Percentiles rank a stretch among this genome's conserved stretches.
Evolutionary conservation across 2,888 invertebrate species (phyloP).

Genomic region (Dugesia japonica): DNA sequence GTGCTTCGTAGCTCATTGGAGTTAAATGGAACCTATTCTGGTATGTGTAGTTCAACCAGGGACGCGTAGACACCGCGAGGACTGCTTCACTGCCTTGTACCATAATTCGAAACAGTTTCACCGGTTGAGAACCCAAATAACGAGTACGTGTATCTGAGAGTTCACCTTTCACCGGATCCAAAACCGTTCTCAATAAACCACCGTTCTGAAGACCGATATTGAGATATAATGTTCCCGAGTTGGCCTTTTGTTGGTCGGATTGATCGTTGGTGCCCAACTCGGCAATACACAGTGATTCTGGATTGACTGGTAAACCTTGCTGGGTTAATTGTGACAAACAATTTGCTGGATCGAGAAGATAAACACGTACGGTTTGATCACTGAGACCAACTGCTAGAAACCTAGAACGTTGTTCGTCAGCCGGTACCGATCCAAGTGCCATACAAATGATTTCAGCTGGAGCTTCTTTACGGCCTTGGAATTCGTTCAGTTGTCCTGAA

Average conservation of each 20-base stretch:
- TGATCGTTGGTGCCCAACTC: constrained; percentile 52
- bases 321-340: constrained; percentile 82
- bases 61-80: constrained; percentile 88
- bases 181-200: constrained; percentile 72
- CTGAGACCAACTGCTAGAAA: constrained; percentile 85
- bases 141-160: constrained; percentile 87
- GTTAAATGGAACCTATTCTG: constrained; percentile 78
- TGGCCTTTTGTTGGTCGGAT: constrained; percentile 38
- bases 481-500: constrained; percentile 90
- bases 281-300: constrained; percentile 87
- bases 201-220: constrained; percentile 95
- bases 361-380: constrained; percentile 87
- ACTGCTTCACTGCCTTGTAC: constrained; percentile 56
- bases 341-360: constrained; percentile 85
- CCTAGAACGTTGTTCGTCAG: constrained; percentile 80
- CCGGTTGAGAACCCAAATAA: constrained; percentile 82
- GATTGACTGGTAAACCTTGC: constrained; percentile 83
- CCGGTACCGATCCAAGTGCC: constrained; percentile 83
- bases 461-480: constrained; percentile 87
- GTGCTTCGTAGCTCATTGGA: constrained; percentile 79
- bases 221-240: constrained; percentile 66
- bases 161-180: constrained; percentile 87
- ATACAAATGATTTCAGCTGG: constrained; percentile 91
- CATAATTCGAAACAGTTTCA: constrained; percentile 79
- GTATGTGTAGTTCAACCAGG: constrained; percentile 94